phyloP scores from a whole-genome alignment of 2,888 invertebrate genomes.

The Catocala sponsa region DNA sequence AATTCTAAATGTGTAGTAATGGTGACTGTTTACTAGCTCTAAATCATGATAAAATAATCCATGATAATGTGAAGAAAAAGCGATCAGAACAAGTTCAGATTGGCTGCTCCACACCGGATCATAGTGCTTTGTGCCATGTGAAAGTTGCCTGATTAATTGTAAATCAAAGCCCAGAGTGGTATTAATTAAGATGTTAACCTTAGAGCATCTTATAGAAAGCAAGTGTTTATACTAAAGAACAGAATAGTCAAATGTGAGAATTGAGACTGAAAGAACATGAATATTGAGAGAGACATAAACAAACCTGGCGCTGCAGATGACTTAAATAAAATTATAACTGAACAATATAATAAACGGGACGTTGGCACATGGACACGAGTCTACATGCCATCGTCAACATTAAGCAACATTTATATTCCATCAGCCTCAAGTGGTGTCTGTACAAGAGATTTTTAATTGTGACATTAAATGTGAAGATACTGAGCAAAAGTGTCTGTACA shows the following conservation, averaged over 20 bases:
- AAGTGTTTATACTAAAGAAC: conserved; percentile 38
- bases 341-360: conserved; percentile 12
- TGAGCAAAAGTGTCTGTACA: conserved; percentile 49
- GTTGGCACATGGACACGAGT: conserved; percentile 13
- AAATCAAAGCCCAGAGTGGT: conserved; percentile 35
- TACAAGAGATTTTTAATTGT: conserved; percentile 49
- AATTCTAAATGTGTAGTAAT: conserved; percentile 22
- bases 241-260: conserved; percentile 49
- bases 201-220: conserved; percentile 49
- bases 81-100: conserved; percentile 21
- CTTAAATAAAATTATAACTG: background rate
- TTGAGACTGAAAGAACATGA: conserved; percentile 56
- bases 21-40: conserved; percentile 19
- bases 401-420: conserved; percentile 43
- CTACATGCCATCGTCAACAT: conserved; percentile 9
- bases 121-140: conserved; percentile 3
- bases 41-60: conserved; percentile 22
- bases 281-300: conserved; percentile 52
- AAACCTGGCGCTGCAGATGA: conserved; percentile 52
- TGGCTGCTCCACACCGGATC: conserved; percentile 20
- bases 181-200: conserved; percentile 35
- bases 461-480: conserved; percentile 46
- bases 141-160: conserved; percentile 6
- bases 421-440: conserved; percentile 55
- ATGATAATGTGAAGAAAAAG: conserved; percentile 28